Conservation (phyloP, 1,140 invertebrate genomes). For the Zaprionus lachaisei region DNA sequence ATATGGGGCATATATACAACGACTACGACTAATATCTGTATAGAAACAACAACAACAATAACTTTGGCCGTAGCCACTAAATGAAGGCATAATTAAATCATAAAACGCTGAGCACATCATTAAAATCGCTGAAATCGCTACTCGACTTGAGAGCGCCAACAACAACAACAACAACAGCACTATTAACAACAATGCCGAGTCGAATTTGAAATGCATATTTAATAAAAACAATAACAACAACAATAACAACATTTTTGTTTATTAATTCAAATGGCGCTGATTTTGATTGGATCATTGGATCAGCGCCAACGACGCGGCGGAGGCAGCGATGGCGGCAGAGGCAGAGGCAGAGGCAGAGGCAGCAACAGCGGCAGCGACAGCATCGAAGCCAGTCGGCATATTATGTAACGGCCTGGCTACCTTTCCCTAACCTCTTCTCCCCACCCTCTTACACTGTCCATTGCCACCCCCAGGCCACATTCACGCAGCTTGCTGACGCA, state of each 20-base stretch:
- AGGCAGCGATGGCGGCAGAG: background rate
- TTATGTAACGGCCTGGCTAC: conserved; percentile 42
- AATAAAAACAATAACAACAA: conserved; percentile 29
- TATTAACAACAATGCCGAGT: conserved; percentile 24
- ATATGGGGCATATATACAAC: conserved; percentile 64
- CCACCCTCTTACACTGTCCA: background rate
- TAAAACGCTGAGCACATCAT: conserved; percentile 80
- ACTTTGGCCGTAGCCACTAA: conserved; percentile 53
- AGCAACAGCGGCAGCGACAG: background rate
- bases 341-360: background rate
- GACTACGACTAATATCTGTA: conserved; percentile 34
- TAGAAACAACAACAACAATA: conserved; percentile 40
- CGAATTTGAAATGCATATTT: conserved; percentile 60
- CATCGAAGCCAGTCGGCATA: conserved; percentile 15
- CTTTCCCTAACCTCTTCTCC: background rate
- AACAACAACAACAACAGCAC: conserved; percentile 31
- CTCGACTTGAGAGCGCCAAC: conserved; percentile 69
- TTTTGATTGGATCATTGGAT: conserved; percentile 73
- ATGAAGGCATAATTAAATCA: conserved; percentile 80
- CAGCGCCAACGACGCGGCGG: background rate
- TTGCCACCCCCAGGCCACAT: too few relatives aligned
- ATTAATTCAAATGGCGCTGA: conserved; percentile 79
- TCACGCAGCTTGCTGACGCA: conserved; percentile 28
- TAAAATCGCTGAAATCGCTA: conserved; percentile 78
- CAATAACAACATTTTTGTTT: conserved; percentile 62